phyloP scores from a whole-genome alignment of 2,113 vertebrate species.

The Tragelaphus buxtoni region DNA sequence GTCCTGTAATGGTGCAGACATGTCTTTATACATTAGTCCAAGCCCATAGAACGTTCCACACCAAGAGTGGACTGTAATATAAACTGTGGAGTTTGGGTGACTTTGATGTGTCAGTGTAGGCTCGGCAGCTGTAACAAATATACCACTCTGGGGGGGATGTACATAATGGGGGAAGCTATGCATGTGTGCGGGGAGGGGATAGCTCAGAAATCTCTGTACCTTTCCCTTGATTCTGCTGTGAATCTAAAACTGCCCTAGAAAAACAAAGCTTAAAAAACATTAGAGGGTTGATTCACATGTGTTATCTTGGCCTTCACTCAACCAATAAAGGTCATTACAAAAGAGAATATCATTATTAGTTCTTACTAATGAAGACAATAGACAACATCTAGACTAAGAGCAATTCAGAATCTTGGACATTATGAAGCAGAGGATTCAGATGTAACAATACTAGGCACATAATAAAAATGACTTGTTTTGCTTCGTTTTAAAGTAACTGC shows the following conservation, averaged over 20 bases:
- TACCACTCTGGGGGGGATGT: no score
- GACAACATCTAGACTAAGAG: neutral
- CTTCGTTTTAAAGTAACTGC: conserved; percentile 70
- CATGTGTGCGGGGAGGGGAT: neutral
- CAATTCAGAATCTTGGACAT: neutral
- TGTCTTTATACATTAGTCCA: neutral
- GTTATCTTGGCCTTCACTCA: neutral
- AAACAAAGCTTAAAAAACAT: neutral
- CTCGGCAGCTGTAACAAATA: neutral
- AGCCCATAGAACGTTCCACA: neutral
- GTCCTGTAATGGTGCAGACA: no score
- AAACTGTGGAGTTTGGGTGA: neutral
- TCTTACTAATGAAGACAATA: neutral
- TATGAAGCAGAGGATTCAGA: neutral
- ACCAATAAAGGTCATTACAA: neutral
- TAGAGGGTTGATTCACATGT: neutral
- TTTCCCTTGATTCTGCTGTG: neutral
- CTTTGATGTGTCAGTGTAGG: neutral
- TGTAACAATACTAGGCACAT: conserved; percentile 5
- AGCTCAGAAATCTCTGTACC: neutral
- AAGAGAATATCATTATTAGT: neutral
- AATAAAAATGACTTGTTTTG: conserved; percentile 65
- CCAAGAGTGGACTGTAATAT: neutral
- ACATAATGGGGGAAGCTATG: neutral
- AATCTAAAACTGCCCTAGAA: neutral